Evolutionary conservation across 2,113 vertebrate genomes (phyloP), one percentile per base, ranked within the genome.

Genomic region (Antechinus flavipes): DNA sequence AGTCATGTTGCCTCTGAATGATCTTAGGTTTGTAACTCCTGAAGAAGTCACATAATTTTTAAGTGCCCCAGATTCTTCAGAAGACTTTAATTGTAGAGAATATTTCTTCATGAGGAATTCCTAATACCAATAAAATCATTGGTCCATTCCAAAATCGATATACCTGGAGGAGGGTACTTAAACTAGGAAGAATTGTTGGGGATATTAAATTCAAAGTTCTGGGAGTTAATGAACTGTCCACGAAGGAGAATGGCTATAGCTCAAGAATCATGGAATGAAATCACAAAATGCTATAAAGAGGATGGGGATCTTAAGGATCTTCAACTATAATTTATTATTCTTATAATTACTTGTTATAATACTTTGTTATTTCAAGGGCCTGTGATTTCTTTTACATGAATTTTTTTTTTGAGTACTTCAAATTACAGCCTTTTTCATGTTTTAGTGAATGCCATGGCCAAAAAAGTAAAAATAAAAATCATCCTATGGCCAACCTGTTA

Each of bases 21-120:
- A 84, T 54, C 90, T 53, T 95, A 68, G 24, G 5, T 94, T n/a
- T 90, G 30, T 68, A 55, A 94, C 90, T 9, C 56, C 56, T 92
- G 46, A 1, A 50, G 12, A 76, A 52, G 89, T 53, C 26, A 46
- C 54, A 54, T 47, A 49, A 93, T 52, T 58, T 58, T 54, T 47
- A n/a, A 47, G 12, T 47, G 27, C 1, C 22, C 56, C 68, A 24
- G n/a, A 58, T 50, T 54, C n/a, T 89, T 50, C 35, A 42, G n/a
- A 42, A 22, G 68, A 84, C 19, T 84, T 84, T 84, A n/a, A 84
- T 42, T 56, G 2, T 61, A 61, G 2, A 61, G 14, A 14, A 84
- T 84, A 58, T 30, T 27, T 58, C n/a, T 76, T 35, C 16, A 22
- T 42, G 5, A 24, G 35, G 35, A 76, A 19, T 76, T 76, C 68